These are phyloP conservation scores for Passer montanus DNA, from an alignment of 2,113 vertebrate genomes.

Conservation along the genomic window DNA sequence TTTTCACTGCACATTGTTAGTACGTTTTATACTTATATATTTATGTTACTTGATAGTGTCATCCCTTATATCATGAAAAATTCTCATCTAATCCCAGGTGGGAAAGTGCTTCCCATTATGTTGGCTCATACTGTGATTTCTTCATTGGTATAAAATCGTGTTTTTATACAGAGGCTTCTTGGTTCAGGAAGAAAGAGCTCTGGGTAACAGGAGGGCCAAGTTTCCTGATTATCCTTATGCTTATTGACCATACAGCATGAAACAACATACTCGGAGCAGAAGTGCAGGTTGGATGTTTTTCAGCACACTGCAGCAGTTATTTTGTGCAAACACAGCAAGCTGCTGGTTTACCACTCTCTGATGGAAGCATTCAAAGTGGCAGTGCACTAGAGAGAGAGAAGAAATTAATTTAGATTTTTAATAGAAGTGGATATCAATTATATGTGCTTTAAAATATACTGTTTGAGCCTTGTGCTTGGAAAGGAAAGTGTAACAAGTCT, in stretches of 20 bases:
- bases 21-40: neutral
- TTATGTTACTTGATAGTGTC: neutral
- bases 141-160: neutral
- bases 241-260: conserved; percentile 44
- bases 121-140: neutral
- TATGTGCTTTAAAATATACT: neutral
- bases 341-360: conserved; percentile 51
- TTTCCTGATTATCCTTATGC: conserved; percentile 34
- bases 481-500: neutral
- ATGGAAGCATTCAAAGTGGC: conserved; percentile 40
- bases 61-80: neutral
- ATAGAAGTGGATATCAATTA: conserved; percentile 37
- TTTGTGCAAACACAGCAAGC: conserved; percentile 70
- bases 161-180: neutral
- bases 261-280: neutral
- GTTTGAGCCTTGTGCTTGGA: neutral
- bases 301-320: conserved; percentile 61
- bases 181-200: neutral
- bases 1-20: neutral
- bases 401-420: conserved; percentile 54
- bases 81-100: neutral
- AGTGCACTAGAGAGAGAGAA: conserved; percentile 10
- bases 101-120: neutral
- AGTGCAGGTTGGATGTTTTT: conserved; percentile 55
- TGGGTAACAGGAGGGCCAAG: neutral